Base-by-base conservation (phyloP, 1,140 invertebrate genomes). In the Drosophila tani region DNA sequence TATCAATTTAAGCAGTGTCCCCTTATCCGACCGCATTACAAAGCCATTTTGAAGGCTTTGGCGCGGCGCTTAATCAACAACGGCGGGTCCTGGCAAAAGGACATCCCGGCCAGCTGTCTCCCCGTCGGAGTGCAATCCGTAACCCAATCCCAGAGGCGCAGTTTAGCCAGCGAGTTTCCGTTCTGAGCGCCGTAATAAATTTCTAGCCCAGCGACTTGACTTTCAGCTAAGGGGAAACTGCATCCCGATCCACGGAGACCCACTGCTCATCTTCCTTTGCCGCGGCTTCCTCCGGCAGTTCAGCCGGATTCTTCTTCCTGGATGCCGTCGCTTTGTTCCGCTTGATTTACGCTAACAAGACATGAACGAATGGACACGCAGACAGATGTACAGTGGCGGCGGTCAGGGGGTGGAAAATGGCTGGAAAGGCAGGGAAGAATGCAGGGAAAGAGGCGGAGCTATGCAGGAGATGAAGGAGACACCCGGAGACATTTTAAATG, bases 281-380 rank as follows among this genome's bases (percentile, higher is more conserved):
- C n/a, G 17, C 43, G 43, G 43, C 51, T 57, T 50, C 27, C 55
- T 55, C 17, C 27, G 49, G 63, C 64, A 38, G 49, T 41, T 57
- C 29, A 17, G 40, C 24, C 29, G 29, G 38, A 51, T 57, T 50
- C 75, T 49, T 69, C 75, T 70, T 70, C 59, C 53, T 45, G 76
- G 41, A 8, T 88, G 83, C 77, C 57, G 67, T 78, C 81, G 86
- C 85, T 90, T 90, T 90, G 85, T 90, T 90, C 81, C 85, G 85
- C 85, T 90, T 90, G 85, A 90, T 90, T 90, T 90, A 90, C 85
- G 86, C 79, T 90, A 90, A 90, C 85, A 90, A 90, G 85, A 91
- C 85, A 91, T 85, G 70, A 90, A 90, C 85, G 82, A 91, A 90
- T 90, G 86, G 85, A 90, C 86, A 88, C 66, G 57, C 50, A 46